These are phyloP conservation scores for Ophraella communa DNA, from an alignment of 2,888 invertebrate species.

Conservation along the genomic window DNA sequence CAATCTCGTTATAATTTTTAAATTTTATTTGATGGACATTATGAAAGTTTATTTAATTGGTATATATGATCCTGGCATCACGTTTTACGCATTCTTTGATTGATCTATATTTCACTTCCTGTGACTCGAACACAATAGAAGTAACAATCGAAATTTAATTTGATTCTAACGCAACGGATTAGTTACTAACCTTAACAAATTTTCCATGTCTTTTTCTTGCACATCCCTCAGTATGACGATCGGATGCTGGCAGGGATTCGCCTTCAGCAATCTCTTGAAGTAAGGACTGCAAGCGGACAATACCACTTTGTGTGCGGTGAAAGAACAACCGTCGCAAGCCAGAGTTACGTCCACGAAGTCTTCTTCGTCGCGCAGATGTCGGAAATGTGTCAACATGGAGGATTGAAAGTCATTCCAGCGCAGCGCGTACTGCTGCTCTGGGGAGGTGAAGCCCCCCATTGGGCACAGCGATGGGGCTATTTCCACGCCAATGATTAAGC, in stretches of 20 bases:
- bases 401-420: slow-evolving; percentile 95
- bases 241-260: slow-evolving; percentile 90
- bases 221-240: slow-evolving; percentile 88
- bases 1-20: too few relatives aligned
- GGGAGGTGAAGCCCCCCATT: slow-evolving; percentile 66
- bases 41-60: background rate
- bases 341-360: slow-evolving; percentile 93
- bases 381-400: slow-evolving; percentile 88
- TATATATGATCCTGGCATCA: background rate
- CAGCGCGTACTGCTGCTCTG: slow-evolving; percentile 89
- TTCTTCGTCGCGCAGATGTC: slow-evolving; percentile 86
- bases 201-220: slow-evolving; percentile 85
- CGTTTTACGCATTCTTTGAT: background rate
- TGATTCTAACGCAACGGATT: too few relatives aligned
- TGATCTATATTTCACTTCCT: background rate
- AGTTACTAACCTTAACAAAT: slow-evolving; percentile 72
- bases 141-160: background rate
- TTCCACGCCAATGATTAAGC: slow-evolving; percentile 60
- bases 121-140: background rate
- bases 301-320: slow-evolving; percentile 89
- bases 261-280: slow-evolving; percentile 85
- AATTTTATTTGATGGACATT: too few relatives aligned
- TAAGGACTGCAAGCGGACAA: slow-evolving; percentile 93
- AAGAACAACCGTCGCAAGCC: slow-evolving; percentile 88
- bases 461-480: slow-evolving; percentile 61